phyloP scores from a whole-genome alignment of 1,140 invertebrate species.

The Drosophila repletoides region DNA sequence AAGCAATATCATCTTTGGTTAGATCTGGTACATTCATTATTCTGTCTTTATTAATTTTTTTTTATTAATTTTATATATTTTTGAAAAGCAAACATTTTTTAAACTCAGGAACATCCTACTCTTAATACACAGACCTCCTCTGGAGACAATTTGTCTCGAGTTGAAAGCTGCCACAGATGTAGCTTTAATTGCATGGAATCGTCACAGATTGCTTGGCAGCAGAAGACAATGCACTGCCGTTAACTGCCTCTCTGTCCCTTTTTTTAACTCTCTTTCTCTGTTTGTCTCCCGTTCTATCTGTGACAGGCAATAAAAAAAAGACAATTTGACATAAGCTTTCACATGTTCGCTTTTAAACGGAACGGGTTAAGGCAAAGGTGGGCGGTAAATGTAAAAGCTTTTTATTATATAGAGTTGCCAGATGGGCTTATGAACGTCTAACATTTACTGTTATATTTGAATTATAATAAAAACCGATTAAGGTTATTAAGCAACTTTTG shows the following conservation, averaged over 20 bases:
- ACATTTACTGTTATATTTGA: no score
- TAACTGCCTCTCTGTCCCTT: background rate
- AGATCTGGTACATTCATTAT: no score
- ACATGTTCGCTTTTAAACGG: background rate
- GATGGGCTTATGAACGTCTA: background rate
- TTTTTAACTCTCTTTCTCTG: background rate
- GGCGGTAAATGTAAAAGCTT: constrained; percentile 19
- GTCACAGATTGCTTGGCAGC: constrained; percentile 16
- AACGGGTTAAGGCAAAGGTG: background rate
- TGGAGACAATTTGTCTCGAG: constrained; percentile 41
- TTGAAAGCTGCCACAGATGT: constrained; percentile 28
- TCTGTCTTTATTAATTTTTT: no score
- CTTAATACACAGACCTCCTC: no score
- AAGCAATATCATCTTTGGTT: no score
- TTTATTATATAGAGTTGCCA: constrained; percentile 12
- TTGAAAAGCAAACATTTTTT: no score
- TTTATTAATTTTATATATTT: no score
- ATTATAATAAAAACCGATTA: no score
- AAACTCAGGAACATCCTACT: no score
- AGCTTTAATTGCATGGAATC: constrained; percentile 58
- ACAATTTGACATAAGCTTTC: constrained; percentile 43
- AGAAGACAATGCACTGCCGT: constrained; percentile 39
- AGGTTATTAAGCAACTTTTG: no score
- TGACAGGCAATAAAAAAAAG: constrained; percentile 28
- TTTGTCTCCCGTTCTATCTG: background rate